Base-by-base conservation (phyloP, 1,140 invertebrate genomes). In the Drosophila insularis region DNA sequence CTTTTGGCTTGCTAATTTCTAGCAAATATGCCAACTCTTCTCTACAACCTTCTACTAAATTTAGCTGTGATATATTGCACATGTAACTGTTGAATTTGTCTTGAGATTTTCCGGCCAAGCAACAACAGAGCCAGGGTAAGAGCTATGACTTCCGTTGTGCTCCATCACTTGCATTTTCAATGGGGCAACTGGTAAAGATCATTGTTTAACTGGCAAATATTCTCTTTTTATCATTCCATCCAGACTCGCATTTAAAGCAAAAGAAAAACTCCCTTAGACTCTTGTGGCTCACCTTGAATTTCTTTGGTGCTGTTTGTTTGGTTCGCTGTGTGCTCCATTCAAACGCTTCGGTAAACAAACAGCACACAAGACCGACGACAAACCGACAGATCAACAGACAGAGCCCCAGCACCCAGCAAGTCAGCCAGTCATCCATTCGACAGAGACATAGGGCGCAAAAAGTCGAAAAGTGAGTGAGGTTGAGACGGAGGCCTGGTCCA, bases 191-290 rank as follows among this genome's bases (percentile, higher is more conserved):
- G 80, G 75, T 80, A 71, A 74, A 78, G 80, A 84, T 84, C 84
- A 89, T 89, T 89, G 84, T 89, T 89, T 84, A 79, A 62, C 71
- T 84, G 69, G 85, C 77, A 89, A 89, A 89, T 89, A 87, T 80
- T 87, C 27, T 87, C 27, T 27, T 6, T 27, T 27, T 87, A 68
- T 70, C 77, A 37, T 71, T 85, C 78, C 72, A 82, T 87, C 79
- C 81, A 63, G 53, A 43, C 63, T 46, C 65, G 37, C 43, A 59
- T 19, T 53, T 32, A 60, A 21, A 63, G 27, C n/a, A 39, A 55
- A 67, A 66, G 55, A 56, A 65, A 61, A 55, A 54, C 43, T 21
- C 27, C 13, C 46, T 40, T 62, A 73, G 68, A 68, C 66, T 27
- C 4, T 10, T 19, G 43, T 55, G 39, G 60, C 80, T 87, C 77